phyloP scores from a whole-genome alignment of 2,797 vertebrate genomes.

The Nannoperca obscura region DNA sequence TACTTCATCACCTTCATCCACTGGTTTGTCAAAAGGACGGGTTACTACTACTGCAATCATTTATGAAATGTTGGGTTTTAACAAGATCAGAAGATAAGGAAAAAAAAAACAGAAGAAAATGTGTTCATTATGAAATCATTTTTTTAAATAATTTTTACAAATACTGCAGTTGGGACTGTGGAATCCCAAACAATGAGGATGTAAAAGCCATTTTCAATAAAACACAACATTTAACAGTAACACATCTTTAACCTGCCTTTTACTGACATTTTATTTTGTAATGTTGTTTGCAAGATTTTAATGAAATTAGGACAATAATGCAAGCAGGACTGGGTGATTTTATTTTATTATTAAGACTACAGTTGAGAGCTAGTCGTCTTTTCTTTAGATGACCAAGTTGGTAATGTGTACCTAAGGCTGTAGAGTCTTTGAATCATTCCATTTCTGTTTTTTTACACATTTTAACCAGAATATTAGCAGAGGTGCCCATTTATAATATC shows the following conservation, averaged over 20 bases:
- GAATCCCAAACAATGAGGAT: background rate
- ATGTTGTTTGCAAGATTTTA: conserved; percentile 21
- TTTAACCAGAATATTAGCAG: background rate
- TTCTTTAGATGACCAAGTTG: conserved; percentile 5
- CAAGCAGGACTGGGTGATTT: background rate
- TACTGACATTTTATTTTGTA: conserved; percentile 1
- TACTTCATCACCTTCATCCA: background rate
- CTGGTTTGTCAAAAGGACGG: background rate
- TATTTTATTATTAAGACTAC: conserved; percentile 13
- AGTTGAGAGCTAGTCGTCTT: conserved; percentile 16
- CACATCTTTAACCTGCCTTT: background rate
- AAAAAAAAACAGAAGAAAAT: background rate
- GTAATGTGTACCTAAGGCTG: background rate
- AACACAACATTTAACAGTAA: background rate
- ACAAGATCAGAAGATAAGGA: background rate
- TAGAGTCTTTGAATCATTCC: background rate
- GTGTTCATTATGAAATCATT: background rate
- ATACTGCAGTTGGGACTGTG: background rate
- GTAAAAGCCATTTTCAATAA: background rate
- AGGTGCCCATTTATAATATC: background rate
- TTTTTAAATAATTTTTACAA: background rate
- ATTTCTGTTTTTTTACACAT: conserved; percentile 13
- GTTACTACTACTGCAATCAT: background rate
- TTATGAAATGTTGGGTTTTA: background rate
- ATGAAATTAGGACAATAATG: conserved; percentile 27